Percentiles rank a stretch among this genome's conserved stretches.
Conservation (phyloP, 2,113 vertebrate species). For the Hyaena hyaena region DNA sequence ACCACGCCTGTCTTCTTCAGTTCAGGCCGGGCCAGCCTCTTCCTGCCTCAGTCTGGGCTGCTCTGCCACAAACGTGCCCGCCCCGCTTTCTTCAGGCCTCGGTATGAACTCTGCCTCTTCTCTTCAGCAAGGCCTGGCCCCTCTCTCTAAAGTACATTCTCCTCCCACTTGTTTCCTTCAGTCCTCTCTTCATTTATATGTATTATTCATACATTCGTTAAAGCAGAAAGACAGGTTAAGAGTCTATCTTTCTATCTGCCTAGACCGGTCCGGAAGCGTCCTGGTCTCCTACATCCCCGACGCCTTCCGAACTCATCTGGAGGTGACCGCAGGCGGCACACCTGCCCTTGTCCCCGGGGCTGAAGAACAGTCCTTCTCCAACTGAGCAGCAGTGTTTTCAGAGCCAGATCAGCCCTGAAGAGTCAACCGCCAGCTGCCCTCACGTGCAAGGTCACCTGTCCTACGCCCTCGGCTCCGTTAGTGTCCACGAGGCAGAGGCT, state of each 20-base stretch:
- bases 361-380: background rate
- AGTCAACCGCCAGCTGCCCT: background rate
- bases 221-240: background rate
- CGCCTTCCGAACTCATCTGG: background rate
- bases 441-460: background rate
- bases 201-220: background rate
- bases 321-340: background rate
- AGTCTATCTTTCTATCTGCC: background rate
- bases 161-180: background rate
- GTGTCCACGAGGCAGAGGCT: background rate
- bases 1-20: background rate
- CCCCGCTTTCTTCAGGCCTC: background rate
- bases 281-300: background rate
- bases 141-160: background rate
- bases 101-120: background rate
- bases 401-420: background rate
- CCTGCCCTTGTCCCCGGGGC: background rate
- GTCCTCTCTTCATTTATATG: background rate
- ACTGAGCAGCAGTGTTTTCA: background rate
- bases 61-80: background rate
- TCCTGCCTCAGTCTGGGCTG: background rate
- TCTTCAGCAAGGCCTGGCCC: background rate
- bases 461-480: background rate
- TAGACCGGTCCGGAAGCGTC: background rate
- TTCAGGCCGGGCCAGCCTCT: background rate